Evolutionary conservation across 2,888 invertebrate species (phyloP).

Genomic region (Caenorhabditis sp.): DNA sequence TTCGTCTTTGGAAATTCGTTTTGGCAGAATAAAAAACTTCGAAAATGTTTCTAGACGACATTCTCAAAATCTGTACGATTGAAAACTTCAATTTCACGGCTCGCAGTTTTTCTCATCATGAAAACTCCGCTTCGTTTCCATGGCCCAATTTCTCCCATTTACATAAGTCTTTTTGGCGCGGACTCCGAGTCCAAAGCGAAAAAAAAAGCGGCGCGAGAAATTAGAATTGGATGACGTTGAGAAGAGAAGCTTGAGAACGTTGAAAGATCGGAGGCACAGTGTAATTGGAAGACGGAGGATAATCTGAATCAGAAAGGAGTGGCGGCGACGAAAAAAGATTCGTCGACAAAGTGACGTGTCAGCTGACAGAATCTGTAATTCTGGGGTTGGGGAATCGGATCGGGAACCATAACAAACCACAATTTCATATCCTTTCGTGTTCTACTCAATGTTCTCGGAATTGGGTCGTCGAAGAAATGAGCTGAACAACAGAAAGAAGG

Average conservation of each 20-base stretch:
- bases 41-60: too few relatives aligned
- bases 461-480: slow-evolving; percentile 13
- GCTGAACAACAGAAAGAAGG: slow-evolving; percentile 1
- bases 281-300: background rate
- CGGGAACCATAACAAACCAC: slow-evolving; percentile 2
- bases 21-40: too few relatives aligned
- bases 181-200: background rate
- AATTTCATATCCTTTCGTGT: slow-evolving; percentile 18
- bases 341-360: slow-evolving; percentile 19
- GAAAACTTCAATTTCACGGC: slow-evolving; percentile 45
- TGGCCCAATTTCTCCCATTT: slow-evolving; percentile 26
- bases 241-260: background rate
- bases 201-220: slow-evolving; percentile 12
- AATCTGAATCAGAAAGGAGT: slow-evolving; percentile 3
- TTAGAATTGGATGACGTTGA: slow-evolving; percentile 15
- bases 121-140: slow-evolving; percentile 25
- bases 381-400: slow-evolving; percentile 7
- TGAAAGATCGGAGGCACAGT: background rate
- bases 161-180: slow-evolving; percentile 35
- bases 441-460: slow-evolving; percentile 13
- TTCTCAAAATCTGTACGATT: background rate
- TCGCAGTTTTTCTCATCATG: slow-evolving; percentile 7
- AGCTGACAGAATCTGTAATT: slow-evolving; percentile 20
- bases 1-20: too few relatives aligned
- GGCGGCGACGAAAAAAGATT: background rate